Conservation (phyloP, 2,888 invertebrate species). For the Leucophenga montana region DNA sequence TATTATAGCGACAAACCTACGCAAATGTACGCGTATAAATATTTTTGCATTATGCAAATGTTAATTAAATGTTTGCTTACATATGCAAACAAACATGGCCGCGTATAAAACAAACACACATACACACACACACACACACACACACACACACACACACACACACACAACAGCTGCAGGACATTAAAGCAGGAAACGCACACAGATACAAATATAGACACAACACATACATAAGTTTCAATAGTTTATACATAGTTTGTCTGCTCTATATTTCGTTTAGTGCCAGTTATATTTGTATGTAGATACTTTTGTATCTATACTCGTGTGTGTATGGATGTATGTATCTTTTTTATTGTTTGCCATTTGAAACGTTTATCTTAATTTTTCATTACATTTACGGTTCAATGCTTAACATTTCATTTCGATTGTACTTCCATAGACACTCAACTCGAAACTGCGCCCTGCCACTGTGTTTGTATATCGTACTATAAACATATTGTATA, state of each 20-base stretch:
- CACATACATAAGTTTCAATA: neutral
- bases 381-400: slow-evolving; percentile 48
- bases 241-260: neutral
- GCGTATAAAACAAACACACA: neutral
- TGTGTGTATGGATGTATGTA: neutral
- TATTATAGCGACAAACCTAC: neutral
- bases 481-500: neutral
- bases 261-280: neutral
- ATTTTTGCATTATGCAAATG: slow-evolving; percentile 28
- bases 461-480: too few species aligned
- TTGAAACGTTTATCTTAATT: slow-evolving; percentile 53
- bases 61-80: slow-evolving; percentile 30
- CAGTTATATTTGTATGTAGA: too few species aligned
- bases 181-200: neutral
- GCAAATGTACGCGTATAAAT: neutral
- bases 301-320: too few species aligned
- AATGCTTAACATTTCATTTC: slow-evolving; percentile 38
- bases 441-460: neutral
- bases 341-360: slow-evolving; percentile 49
- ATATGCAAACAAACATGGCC: slow-evolving; percentile 23
- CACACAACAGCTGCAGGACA: neutral
- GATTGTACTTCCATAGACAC: slow-evolving; percentile 14
- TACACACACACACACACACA: neutral
- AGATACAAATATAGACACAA: neutral
- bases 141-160: neutral